Base-by-base conservation (phyloP, 2,888 invertebrate genomes). In the Drosophila stalkeri region DNA sequence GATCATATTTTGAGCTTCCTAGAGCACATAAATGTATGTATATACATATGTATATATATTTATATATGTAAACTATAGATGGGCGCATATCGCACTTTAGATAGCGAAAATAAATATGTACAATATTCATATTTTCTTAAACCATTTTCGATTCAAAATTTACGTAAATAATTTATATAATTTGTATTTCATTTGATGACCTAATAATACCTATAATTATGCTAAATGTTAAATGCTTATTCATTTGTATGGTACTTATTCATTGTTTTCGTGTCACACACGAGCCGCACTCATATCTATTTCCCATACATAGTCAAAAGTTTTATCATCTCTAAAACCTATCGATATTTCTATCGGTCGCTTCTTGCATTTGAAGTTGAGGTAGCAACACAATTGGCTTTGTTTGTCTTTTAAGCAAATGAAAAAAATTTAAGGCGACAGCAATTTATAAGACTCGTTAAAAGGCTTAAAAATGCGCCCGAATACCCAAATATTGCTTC, bases 381-480 rank as follows among this genome's bases (percentile, higher is more conserved):
- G 33, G 51, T 18, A 12, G 3, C 51, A 35, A 18, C 27, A 31
- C n/a, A 31, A 33, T 51, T 12, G 6, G 18, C 7, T 51, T 51
- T 33, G 18, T 51, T 51, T 51, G 12, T 18, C 14, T 52, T 23
- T 37, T 9, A 37, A 16, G 35, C 33, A 35, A 51, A 18, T 51
- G 33, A 51, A 52, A 52, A 52, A 35, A 33, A 52, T 52, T 52
- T 18, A 35, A 35, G 52, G 35, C 1, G 33, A 35, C 52, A 52
- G 52, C 35, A 35, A 37, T 23, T 35, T 20, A 37, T 11, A 23
- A 9, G 31, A 9, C 20, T 27, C 16, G 52, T 72, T 78, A 27
- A 67, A 69, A 52, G 57, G 61, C 72, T 75, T 79, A 65, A 73
- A 72, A 69, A 72, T 84, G 71, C 75, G 70, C 46, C 86, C 77